Conservation (phyloP, 1,140 invertebrate species). For the Tetramorium simillimum region DNA sequence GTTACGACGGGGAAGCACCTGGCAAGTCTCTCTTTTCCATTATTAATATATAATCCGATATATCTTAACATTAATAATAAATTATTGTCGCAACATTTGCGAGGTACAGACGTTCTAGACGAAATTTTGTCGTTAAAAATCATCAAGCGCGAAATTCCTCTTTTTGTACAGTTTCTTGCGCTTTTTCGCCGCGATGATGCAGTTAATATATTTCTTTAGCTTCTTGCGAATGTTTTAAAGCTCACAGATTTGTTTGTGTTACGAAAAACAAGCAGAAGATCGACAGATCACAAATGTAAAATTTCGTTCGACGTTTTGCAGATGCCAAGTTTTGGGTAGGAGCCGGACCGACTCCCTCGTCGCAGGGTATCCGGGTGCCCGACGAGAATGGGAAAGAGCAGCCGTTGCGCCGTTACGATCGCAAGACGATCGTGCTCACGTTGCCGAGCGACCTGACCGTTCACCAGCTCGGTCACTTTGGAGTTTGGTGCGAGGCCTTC, state of each 20-base stretch:
- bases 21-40: slow-evolving; percentile 86
- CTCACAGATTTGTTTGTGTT: not conserved
- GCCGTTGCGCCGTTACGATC: slow-evolving; percentile 92
- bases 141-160: not conserved
- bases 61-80: not conserved
- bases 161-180: not conserved
- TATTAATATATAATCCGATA: not conserved
- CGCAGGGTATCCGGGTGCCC: slow-evolving; percentile 92
- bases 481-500: slow-evolving; percentile 95
- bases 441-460: slow-evolving; percentile 90
- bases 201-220: not conserved
- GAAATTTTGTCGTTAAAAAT: not conserved
- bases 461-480: slow-evolving; percentile 90
- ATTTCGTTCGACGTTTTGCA: slow-evolving; percentile 78
- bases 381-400: slow-evolving; percentile 95
- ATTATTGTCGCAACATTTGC: not conserved
- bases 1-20: slow-evolving; percentile 95
- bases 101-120: not conserved
- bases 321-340: slow-evolving; percentile 97
- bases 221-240: not conserved
- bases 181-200: not conserved
- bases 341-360: slow-evolving; percentile 90
- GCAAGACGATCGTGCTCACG: slow-evolving; percentile 94
- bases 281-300: not conserved
- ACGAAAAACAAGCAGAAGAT: not conserved